Percentiles rank a stretch among this genome's conserved stretches.
phyloP scores from a whole-genome alignment of 2,888 invertebrate species.

The Stenichneumon culpator region DNA sequence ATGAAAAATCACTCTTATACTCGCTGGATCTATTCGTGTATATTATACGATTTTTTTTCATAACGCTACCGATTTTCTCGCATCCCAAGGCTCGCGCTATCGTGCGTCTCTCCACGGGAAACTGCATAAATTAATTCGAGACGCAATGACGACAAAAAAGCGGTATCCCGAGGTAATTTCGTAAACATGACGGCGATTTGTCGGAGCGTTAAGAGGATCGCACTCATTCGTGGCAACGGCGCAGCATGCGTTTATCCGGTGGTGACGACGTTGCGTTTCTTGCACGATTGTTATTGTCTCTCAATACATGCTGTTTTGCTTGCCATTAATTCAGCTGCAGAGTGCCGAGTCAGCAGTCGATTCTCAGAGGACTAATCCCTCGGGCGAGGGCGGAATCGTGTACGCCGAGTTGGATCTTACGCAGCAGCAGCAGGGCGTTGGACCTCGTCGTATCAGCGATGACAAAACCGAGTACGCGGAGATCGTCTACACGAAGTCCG shows the following conservation, averaged over 20 bases:
- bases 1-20: slow-evolving; percentile 42
- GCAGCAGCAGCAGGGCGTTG: slow-evolving; percentile 77
- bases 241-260: neutral
- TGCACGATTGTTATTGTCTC: slow-evolving; percentile 20
- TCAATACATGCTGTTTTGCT: neutral
- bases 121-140: slow-evolving; percentile 63
- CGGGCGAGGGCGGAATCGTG: slow-evolving; percentile 80
- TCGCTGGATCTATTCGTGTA: slow-evolving; percentile 23
- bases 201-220: slow-evolving; percentile 52
- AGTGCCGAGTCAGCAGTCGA: slow-evolving; percentile 66
- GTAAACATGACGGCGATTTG: slow-evolving; percentile 30
- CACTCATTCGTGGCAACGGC: slow-evolving; percentile 43
- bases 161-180: slow-evolving; percentile 16
- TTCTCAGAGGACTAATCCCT: slow-evolving; percentile 69
- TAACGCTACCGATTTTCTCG: slow-evolving; percentile 25
- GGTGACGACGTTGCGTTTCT: neutral
- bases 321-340: slow-evolving; percentile 43
- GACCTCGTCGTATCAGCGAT: slow-evolving; percentile 85
- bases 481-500: slow-evolving; percentile 90
- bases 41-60: slow-evolving; percentile 43
- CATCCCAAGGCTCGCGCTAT: neutral
- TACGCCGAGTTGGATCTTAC: slow-evolving; percentile 83
- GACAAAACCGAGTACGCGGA: slow-evolving; percentile 93
- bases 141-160: slow-evolving; percentile 14
- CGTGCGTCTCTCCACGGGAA: slow-evolving; percentile 14